Evolutionary conservation across 2,888 invertebrate species (phyloP), one percentile per base, ranked within the genome.

Genomic region (Polydrusus tereticollis): DNA sequence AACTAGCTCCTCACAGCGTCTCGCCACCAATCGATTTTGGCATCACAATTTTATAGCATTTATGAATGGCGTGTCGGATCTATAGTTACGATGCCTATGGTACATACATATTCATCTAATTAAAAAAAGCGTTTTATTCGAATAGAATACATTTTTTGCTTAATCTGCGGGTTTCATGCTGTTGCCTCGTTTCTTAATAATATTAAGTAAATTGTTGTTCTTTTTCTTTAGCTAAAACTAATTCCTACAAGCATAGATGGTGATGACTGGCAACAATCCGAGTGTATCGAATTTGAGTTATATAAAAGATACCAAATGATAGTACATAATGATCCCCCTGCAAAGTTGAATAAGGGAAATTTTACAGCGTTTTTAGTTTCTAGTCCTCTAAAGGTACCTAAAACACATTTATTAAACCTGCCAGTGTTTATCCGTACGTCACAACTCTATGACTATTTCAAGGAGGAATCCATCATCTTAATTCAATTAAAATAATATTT

Each of bases 281-380:
- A 90, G 72, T 86, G 88, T 75, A 86, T 87, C 77, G 89, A 89
- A 26, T 89, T 88, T 81, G 85, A 87, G 72, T 85, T 98, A 47
- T 98, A 96, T 86, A 89, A 90, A 81, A 94, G 93, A 85, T 80
- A 98, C 87, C 98, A 98, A 88, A 92, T 91, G 84, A 85, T 86
- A 50, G 89, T 98, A 80, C 98, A 98, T 84, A 89, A 92, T 76
- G 97, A 97, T 85, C 88, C 90, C 62, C 90, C 91, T 5, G 88
- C 89, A 72, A 93, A 95, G 85, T 93, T 94, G 83, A 89, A 90
- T 71, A 87, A 89, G 83, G 86, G 88, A 63, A 92, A 93, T 82
- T 98, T 93, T 86, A 87, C 87, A 77, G 90, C 94, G 77, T 98
- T 98, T 88, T 89, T 98, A 80, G 93, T 95, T 74, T 89, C 92